Evolutionary conservation across 2,113 vertebrate genomes (phyloP).

Genomic region (Cettia cetti): DNA sequence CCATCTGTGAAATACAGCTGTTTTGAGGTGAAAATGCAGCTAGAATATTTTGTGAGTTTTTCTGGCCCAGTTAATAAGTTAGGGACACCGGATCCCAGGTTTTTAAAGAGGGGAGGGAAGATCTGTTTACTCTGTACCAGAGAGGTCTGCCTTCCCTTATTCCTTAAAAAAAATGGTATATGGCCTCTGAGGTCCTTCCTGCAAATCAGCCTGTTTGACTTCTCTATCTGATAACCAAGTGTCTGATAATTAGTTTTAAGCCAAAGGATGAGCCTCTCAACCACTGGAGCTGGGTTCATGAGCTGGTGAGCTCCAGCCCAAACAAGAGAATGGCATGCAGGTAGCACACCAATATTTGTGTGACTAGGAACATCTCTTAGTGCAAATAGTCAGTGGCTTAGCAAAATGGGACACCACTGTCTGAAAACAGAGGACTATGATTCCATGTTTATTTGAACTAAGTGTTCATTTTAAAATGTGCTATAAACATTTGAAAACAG

Average conservation of each 20-base stretch:
- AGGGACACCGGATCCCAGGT: neutral
- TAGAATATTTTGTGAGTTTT: neutral
- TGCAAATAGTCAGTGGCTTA: neutral
- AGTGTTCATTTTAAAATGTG: neutral
- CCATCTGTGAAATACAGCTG: neutral
- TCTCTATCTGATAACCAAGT: neutral
- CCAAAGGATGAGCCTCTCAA: rapidly evolving
- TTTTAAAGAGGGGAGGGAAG: neutral
- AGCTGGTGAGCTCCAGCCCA: neutral
- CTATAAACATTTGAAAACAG: neutral
- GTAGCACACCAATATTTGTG: neutral
- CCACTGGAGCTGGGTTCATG: neutral
- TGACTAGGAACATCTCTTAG: neutral
- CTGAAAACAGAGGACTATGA: neutral
- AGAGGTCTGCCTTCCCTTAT: neutral
- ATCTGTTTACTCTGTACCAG: neutral
- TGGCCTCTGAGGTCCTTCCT: neutral
- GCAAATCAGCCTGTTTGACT: neutral
- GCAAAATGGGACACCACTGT: neutral
- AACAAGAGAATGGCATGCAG: no score
- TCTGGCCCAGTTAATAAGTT: neutral
- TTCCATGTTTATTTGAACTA: neutral
- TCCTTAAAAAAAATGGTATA: neutral
- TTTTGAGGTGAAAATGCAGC: neutral
- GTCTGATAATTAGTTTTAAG: neutral